Conservation (phyloP, 2,797 vertebrate genomes). For the Phoebastria nigripes region DNA sequence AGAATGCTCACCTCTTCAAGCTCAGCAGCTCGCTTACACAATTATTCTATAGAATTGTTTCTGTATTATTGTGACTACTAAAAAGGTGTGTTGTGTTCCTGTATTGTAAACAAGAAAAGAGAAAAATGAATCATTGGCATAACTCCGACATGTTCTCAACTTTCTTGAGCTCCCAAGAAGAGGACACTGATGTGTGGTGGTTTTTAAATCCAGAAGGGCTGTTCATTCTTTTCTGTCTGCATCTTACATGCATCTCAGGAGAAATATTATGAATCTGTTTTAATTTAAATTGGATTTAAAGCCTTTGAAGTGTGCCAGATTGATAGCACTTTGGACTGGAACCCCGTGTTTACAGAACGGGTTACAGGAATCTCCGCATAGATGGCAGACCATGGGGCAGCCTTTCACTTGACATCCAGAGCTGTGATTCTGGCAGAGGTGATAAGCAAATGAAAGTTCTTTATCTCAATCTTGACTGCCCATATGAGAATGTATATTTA, state of each 20-base stretch:
- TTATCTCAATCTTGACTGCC: not conserved
- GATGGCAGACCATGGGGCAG: not conserved
- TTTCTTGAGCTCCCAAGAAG: not conserved
- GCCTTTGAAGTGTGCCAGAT: not conserved
- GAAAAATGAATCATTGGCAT: accelerated
- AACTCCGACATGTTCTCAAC: not conserved
- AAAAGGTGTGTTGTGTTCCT: not conserved
- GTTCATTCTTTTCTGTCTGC: not conserved
- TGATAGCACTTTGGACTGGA: not conserved
- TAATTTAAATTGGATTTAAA: not conserved
- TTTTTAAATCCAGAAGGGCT: not conserved
- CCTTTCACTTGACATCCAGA: not conserved
- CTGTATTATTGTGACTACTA: not conserved
- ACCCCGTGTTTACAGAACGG: not conserved
- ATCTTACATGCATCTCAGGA: not conserved
- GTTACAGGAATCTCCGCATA: not conserved
- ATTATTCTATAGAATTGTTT: not conserved
- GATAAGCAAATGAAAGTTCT: not conserved
- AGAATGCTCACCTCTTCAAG: not conserved
- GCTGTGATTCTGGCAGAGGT: not conserved
- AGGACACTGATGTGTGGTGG: not conserved
- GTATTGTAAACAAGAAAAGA: not conserved
- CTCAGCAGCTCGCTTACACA: not conserved
- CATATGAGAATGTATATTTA: not conserved
- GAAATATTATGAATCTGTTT: not conserved